Evolutionary conservation across 2,113 vertebrate species (phyloP).

Genomic region (Dasyprocta punctata): DNA sequence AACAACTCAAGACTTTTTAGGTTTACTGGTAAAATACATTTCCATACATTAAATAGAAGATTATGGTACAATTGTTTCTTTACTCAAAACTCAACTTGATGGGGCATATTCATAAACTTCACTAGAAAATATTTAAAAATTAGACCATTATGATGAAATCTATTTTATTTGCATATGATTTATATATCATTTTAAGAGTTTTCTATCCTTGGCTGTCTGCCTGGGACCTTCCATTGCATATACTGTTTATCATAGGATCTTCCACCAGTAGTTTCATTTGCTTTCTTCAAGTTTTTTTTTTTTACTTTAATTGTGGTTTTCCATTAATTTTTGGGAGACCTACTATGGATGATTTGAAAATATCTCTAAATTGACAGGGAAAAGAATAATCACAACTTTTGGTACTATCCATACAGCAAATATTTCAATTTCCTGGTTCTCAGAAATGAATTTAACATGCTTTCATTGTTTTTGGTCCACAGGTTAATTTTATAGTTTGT

Average conservation of each 20-base stretch:
- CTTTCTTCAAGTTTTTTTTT: conserved; percentile 18
- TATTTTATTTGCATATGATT: background rate
- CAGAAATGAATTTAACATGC: conserved; percentile 21
- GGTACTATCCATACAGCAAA: background rate
- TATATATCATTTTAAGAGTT: background rate
- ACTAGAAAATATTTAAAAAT: conserved; percentile 13
- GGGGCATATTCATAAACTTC: background rate
- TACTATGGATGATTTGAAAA: conserved; percentile 2
- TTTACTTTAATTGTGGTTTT: background rate
- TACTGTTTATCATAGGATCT: background rate
- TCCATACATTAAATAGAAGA: background rate
- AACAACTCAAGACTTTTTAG: background rate
- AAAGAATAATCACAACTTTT: conserved; percentile 18
- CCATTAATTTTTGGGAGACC: background rate
- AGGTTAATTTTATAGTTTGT: conserved; percentile 10
- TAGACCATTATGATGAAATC: background rate
- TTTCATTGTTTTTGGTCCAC: background rate
- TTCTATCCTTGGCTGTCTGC: background rate
- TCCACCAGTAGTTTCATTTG: background rate
- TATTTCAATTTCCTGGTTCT: background rate
- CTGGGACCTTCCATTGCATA: background rate
- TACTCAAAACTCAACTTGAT: background rate
- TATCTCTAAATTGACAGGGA: background rate
- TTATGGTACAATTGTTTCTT: conserved; percentile 32
- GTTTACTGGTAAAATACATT: conserved; percentile 20